phyloP scores from a whole-genome alignment of 2,888 invertebrate species.

The Volucella bombylans region DNA sequence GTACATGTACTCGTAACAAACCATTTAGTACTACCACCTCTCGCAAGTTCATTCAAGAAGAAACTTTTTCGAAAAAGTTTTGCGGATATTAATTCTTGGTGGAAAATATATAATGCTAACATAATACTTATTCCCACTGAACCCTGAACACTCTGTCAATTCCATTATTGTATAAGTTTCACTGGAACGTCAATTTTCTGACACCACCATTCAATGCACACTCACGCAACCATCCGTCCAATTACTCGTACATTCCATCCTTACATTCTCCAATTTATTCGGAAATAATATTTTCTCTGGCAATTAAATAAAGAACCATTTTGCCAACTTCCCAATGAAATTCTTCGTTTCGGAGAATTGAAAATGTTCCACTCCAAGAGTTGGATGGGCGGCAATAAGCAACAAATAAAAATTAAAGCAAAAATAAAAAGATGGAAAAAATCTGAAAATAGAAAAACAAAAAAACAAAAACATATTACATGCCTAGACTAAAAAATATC shows the following conservation, averaged over 20 bases:
- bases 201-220: neutral
- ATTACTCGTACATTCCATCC: no score
- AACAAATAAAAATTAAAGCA: neutral
- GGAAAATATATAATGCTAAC: no score
- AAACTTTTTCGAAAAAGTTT: conserved; percentile 1
- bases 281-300: neutral
- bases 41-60: neutral
- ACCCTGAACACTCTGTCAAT: neutral
- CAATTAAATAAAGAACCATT: conserved; percentile 7
- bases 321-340: neutral
- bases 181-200: neutral
- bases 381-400: neutral
- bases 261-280: no score
- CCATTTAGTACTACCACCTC: neutral
- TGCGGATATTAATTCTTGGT: neutral
- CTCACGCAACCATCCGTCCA: neutral
- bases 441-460: neutral
- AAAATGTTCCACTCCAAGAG: conserved; percentile 13
- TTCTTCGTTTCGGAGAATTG: conserved; percentile 2
- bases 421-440: conserved; percentile 35
- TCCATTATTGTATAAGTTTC: conserved; percentile 13
- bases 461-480: conserved; percentile 44
- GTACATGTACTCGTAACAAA: neutral
- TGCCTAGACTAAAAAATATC: conserved; percentile 52
- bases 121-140: no score